phyloP scores from a whole-genome alignment of 1,140 invertebrate species.

The Sinonovacula constricta region DNA sequence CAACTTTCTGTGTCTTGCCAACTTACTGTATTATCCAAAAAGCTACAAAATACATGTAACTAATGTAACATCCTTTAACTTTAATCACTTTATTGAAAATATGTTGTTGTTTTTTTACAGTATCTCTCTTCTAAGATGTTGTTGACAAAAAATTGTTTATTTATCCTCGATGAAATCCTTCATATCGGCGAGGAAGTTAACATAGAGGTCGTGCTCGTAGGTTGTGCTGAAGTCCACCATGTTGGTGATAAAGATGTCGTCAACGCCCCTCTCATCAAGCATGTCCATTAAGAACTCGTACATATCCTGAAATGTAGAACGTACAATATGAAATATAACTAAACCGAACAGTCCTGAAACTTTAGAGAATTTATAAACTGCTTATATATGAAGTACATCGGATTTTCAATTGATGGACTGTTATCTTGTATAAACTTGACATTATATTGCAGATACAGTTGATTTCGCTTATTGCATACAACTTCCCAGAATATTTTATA shows the following conservation, averaged over 20 bases:
- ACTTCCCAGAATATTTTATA: too few relatives aligned
- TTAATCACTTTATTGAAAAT: too few relatives aligned
- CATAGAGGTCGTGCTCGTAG: conserved; percentile 94
- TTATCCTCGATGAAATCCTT: conserved; percentile 85
- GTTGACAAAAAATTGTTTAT: neutral
- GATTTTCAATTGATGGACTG: neutral
- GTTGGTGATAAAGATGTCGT: conserved; percentile 93
- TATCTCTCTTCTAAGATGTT: too few relatives aligned
- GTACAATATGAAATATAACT: neutral
- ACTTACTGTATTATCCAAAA: too few relatives aligned
- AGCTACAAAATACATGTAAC: too few relatives aligned
- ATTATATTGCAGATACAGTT: neutral
- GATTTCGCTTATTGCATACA: too few relatives aligned
- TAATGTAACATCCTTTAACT: too few relatives aligned
- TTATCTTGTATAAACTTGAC: neutral
- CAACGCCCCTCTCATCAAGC: conserved; percentile 94
- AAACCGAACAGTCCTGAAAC: neutral
- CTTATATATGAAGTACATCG: neutral
- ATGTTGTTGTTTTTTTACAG: too few relatives aligned
- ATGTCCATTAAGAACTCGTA: conserved; percentile 96
- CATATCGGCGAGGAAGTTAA: conserved; percentile 89
- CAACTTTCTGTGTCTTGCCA: too few relatives aligned
- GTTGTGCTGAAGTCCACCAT: conserved; percentile 89
- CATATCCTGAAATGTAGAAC: conserved; percentile 86
- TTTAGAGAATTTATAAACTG: neutral